Conservation (phyloP, 2,888 invertebrate species). For the Athalia circularis region DNA sequence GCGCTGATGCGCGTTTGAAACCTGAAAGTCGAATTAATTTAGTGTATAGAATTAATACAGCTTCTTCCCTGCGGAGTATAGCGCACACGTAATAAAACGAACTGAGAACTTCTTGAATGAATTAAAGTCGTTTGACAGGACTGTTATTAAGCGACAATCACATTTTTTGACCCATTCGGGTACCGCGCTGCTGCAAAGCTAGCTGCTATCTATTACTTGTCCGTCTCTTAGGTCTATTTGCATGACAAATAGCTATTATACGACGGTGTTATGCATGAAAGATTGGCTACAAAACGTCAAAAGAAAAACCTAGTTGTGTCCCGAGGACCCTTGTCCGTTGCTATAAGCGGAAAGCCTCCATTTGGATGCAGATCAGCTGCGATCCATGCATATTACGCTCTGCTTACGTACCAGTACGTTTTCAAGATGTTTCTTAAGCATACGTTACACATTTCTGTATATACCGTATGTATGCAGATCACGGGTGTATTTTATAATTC, state of each 20-base stretch:
- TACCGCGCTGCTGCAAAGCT: not conserved
- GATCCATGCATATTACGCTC: slow-evolving; percentile 40
- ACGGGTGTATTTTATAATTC: slow-evolving; percentile 1
- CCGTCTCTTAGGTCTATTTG: slow-evolving; percentile 38
- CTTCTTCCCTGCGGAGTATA: slow-evolving; percentile 2
- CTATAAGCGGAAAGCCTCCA: slow-evolving; percentile 40
- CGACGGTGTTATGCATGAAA: slow-evolving; percentile 41
- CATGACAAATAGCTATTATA: slow-evolving; percentile 42
- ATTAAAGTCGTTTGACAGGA: slow-evolving; percentile 31
- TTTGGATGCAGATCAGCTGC: slow-evolving; percentile 43
- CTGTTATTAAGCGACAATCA: slow-evolving; percentile 40
- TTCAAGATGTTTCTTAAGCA: slow-evolving; percentile 22
- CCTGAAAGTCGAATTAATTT: slow-evolving; percentile 3
- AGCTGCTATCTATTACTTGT: slow-evolving; percentile 35
- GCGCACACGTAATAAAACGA: slow-evolving; percentile 26
- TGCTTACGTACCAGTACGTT: not conserved
- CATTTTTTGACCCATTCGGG: slow-evolving; percentile 15
- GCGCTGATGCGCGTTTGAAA: no score
- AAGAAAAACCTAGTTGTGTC: slow-evolving; percentile 30
- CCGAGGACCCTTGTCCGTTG: slow-evolving; percentile 26
- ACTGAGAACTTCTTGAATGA: slow-evolving; percentile 19
- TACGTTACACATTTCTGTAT: slow-evolving; percentile 22
- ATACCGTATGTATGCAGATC: not conserved
- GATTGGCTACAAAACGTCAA: slow-evolving; percentile 41
- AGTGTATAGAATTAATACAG: not conserved